Percentiles rank a stretch among this genome's conserved stretches.
phyloP scores from a whole-genome alignment of 1,140 invertebrate species.

The Bursaphelenchus mucronatus region DNA sequence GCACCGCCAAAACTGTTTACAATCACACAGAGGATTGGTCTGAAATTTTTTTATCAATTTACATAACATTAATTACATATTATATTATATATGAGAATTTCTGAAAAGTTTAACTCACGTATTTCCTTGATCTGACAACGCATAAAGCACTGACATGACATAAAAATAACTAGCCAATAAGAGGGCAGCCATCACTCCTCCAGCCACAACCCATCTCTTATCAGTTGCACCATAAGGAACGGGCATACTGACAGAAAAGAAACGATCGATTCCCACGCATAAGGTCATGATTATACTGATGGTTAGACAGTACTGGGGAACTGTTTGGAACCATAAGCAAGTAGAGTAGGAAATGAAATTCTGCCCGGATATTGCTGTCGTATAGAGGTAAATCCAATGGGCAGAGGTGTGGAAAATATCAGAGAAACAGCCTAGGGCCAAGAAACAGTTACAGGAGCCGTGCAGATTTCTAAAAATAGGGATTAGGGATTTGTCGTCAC shows the following conservation, averaged over 20 bases:
- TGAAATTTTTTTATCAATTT: too few species aligned
- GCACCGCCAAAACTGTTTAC: too few species aligned
- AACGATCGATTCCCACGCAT: conserved; percentile 17
- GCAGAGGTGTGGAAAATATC: conserved; percentile 10
- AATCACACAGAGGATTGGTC: too few species aligned
- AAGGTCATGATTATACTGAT: conserved; percentile 5
- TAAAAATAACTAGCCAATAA: too few species aligned
- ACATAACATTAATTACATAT: too few species aligned
- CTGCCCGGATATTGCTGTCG: neutral
- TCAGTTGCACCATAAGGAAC: neutral
- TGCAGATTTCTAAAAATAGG: conserved; percentile 12
- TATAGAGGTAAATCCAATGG: conserved; percentile 13
- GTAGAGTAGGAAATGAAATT: conserved; percentile 18
- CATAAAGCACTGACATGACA: too few species aligned
- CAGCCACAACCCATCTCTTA: too few species aligned
- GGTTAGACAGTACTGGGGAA: conserved; percentile 3
- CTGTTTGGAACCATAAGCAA: conserved; percentile 9
- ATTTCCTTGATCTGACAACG: too few species aligned
- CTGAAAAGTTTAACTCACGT: too few species aligned
- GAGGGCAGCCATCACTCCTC: too few species aligned
- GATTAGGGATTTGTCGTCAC: too few species aligned
- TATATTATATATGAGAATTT: too few species aligned
- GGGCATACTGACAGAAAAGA: conserved; percentile 6
- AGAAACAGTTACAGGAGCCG: conserved; percentile 14
- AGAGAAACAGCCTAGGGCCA: neutral